Evolutionary conservation across 2,113 vertebrate species (phyloP), one percentile per base, ranked within the genome.

Genomic region (Petaurus breviceps): DNA sequence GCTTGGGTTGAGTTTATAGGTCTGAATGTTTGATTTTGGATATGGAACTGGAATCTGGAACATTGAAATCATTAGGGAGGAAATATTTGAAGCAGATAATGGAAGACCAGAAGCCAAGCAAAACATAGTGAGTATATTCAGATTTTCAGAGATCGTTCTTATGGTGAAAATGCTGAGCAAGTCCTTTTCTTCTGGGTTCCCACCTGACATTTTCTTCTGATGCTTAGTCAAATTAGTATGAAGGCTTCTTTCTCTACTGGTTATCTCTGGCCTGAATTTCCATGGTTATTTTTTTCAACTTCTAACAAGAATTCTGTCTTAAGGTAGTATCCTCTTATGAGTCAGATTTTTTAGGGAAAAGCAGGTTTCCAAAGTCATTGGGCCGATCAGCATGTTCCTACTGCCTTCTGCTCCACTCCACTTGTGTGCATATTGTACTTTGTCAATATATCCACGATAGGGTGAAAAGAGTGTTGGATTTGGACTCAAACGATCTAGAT

Each of bases 11-110:
- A 43, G 90, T 90, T 68, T 92, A 52, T 43, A 61, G 95, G 11
- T n/a, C 51, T 49, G 68, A 95, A n/a, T 11, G 51, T 93, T 95
- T 0, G 22, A 77, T 94, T 96, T 68, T 91, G 95, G 92, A 93
- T 14, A 8, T 43, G 92, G 89, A 52, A 53, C 89, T 2, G 0
- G 51, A 10, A 43, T 49, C n/a, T 91, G 49, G 37, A 91, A 49
- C 91, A 57, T n/a, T 95, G 49, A 90, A 91, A 91, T 84, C 57
- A 25, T 8, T 92, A 57, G 46, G 51, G 24, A 92, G 89, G 61
- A 46, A 91, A 31, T 93, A 46, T 77, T n/a, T 77, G 68, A 77
- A 77, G 37, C 31, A 84, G 68, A 84, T 19, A 43, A 43, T 28
- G 47, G 43, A n/a, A 93, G 52, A 43, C 8, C 16, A 92, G 92